phyloP scores from a whole-genome alignment of 2,797 vertebrate genomes.

The Halcyon leucocephala region DNA sequence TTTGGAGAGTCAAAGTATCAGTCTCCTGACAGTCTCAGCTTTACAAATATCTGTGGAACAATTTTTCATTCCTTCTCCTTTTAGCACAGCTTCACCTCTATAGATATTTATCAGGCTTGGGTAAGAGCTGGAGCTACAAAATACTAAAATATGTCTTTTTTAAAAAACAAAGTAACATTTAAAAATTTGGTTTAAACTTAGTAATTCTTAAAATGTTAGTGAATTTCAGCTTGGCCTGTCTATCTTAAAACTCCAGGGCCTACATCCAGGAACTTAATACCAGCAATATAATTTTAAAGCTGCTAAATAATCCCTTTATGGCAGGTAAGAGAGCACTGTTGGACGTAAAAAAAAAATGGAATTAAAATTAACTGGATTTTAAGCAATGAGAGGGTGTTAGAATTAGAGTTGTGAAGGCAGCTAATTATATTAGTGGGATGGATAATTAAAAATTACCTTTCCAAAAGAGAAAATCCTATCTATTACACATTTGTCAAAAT shows the following conservation, averaged over 20 bases:
- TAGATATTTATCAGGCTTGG: constrained; percentile 27
- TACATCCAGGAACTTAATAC: constrained; percentile 46
- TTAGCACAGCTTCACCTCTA: neutral
- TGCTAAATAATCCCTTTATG: constrained; percentile 71
- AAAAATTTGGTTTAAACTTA: constrained; percentile 14
- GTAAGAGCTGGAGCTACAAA: neutral
- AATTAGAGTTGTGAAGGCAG: constrained; percentile 52
- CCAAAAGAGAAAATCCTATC: constrained; percentile 39
- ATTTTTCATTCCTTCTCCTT: neutral
- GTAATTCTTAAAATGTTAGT: constrained; percentile 22
- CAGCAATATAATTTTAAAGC: constrained; percentile 71
- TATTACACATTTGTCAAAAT: neutral
- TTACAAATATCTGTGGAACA: neutral
- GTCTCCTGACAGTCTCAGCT: neutral
- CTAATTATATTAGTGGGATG: constrained; percentile 68
- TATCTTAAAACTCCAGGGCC: constrained; percentile 45
- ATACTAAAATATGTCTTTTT: neutral
- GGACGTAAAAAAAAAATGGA: constrained; percentile 49
- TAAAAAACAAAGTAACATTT: neutral
- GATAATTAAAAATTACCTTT: constrained; percentile 70
- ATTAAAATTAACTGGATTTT: constrained; percentile 73
- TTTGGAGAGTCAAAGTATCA: constrained; percentile 5
- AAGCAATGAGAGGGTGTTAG: constrained; percentile 53
- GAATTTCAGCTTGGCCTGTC: constrained; percentile 48
- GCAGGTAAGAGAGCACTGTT: constrained; percentile 67